phyloP scores from a whole-genome alignment of 2,113 vertebrate genomes.

The Paralichthys olivaceus region DNA sequence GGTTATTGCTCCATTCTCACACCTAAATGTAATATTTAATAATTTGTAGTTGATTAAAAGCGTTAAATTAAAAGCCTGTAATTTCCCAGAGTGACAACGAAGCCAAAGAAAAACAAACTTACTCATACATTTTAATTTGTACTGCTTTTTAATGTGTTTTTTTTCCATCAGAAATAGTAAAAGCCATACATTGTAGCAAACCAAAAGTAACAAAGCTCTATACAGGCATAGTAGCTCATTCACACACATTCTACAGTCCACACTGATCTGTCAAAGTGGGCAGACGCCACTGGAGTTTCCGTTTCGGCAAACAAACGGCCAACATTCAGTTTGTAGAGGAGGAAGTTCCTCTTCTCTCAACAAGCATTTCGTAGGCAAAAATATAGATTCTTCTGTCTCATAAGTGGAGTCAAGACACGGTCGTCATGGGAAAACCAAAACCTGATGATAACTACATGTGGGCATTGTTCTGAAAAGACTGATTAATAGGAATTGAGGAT shows the following conservation, averaged over 20 bases:
- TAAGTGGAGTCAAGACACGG: conserved; percentile 25
- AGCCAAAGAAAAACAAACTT: conserved; percentile 33
- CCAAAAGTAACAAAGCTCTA: conserved; percentile 84
- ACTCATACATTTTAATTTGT: conserved; percentile 73
- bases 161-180: conserved; percentile 85
- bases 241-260: conserved; percentile 81
- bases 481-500: conserved; percentile 29
- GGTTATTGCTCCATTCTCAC: no score
- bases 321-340: conserved; percentile 57
- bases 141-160: conserved; percentile 85
- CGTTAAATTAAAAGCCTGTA: no score
- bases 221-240: conserved; percentile 89
- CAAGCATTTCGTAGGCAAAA: conserved; percentile 41
- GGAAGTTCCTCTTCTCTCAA: conserved; percentile 31
- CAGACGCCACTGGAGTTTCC: conserved; percentile 52
- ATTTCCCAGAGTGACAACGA: background rate
- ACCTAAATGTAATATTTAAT: no score
- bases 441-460: conserved; percentile 5
- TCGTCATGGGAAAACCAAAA: background rate
- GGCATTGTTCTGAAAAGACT: conserved; percentile 18
- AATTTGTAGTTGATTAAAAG: background rate
- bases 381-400: conserved; percentile 30
- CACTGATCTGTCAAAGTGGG: conserved; percentile 53
- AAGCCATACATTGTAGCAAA: conserved; percentile 95
- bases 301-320: conserved; percentile 38